phyloP scores from a whole-genome alignment of 1,140 invertebrate species.

The Campoletis sonorensis region DNA sequence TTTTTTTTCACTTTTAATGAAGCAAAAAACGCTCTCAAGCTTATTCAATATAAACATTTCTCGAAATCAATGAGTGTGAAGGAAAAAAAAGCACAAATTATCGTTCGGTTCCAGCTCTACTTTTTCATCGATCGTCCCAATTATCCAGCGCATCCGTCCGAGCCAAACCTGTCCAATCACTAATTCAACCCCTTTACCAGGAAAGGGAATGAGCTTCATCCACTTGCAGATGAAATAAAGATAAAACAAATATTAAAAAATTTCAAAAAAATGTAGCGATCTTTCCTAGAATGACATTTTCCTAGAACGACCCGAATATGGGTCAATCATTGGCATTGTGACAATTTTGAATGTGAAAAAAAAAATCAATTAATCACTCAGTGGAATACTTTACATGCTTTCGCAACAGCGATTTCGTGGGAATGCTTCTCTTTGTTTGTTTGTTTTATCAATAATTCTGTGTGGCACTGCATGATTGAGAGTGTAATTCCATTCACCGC shows the following conservation, averaged over 20 bases:
- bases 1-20: not conserved
- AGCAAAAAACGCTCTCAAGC: not conserved
- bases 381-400: not conserved
- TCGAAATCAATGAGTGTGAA: too few relatives aligned
- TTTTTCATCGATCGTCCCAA: not conserved
- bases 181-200: constrained; percentile 7
- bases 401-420: not conserved
- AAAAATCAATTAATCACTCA: not conserved
- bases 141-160: not conserved
- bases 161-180: not conserved
- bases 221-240: not conserved
- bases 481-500: not conserved
- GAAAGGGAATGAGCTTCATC: not conserved
- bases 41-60: not conserved
- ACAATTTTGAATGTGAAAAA: constrained; percentile 7
- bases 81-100: not conserved
- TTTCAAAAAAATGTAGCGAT: not conserved
- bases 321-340: constrained; percentile 23
- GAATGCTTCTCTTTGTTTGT: too few relatives aligned
- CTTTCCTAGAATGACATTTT: constrained; percentile 22
- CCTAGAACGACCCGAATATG: not conserved
- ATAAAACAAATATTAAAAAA: constrained; percentile 19
- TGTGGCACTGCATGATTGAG: too few relatives aligned
- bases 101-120: not conserved
- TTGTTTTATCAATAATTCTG: too few relatives aligned